phyloP scores from a whole-genome alignment of 1,140 invertebrate species.

The Drosophila ironensis region DNA sequence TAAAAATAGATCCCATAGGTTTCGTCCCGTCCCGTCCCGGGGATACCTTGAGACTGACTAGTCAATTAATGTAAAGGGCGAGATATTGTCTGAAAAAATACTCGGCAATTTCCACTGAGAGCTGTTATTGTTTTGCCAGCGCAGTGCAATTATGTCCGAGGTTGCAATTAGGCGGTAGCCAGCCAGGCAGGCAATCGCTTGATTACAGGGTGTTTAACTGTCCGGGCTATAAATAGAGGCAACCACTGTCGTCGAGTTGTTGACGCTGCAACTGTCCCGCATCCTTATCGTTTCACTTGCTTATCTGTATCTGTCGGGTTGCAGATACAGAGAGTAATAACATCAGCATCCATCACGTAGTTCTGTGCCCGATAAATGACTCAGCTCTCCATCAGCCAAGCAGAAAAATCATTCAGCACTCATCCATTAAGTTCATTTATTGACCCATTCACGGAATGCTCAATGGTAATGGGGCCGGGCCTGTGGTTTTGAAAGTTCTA shows the following conservation, averaged over 20 bases:
- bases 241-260: slow-evolving; percentile 2
- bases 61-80: too few species aligned
- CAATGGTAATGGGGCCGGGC: slow-evolving; percentile 10
- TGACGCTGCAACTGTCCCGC: neutral
- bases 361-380: neutral
- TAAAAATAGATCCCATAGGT: slow-evolving; percentile 20
- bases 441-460: slow-evolving; percentile 18
- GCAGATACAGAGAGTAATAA: slow-evolving; percentile 11
- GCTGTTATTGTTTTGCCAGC: neutral
- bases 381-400: neutral
- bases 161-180: slow-evolving; percentile 14
- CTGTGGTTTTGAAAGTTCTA: slow-evolving; percentile 13
- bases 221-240: slow-evolving; percentile 36
- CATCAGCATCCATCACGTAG: slow-evolving; percentile 39
- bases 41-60: neutral
- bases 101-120: neutral
- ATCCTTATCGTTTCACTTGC: slow-evolving; percentile 16
- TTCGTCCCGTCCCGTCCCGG: neutral
- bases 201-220: slow-evolving; percentile 43
- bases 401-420: slow-evolving; percentile 13
- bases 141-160: neutral
- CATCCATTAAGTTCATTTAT: slow-evolving; percentile 17
- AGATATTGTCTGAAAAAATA: too few species aligned
- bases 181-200: slow-evolving; percentile 30
- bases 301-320: slow-evolving; percentile 14